Conservation (phyloP, 2,113 vertebrate genomes). For the Phaethon lepturus region DNA sequence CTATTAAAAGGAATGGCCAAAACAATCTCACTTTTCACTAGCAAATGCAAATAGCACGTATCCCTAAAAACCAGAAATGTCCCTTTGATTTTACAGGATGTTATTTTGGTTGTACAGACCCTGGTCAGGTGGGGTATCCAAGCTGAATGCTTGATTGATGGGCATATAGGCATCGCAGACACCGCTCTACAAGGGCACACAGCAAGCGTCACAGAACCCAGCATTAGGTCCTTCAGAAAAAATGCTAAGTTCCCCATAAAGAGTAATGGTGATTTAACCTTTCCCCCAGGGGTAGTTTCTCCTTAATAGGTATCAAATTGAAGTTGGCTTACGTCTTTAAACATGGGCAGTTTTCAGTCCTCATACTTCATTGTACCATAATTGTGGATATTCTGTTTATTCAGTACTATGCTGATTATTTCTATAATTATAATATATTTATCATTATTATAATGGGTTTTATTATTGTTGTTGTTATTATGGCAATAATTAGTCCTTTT, state of each 20-base stretch:
- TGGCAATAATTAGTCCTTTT: constrained; percentile 11
- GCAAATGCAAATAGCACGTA: background rate
- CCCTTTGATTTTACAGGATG: background rate
- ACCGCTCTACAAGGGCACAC: background rate
- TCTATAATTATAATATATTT: constrained; percentile 9
- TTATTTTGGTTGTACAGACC: background rate
- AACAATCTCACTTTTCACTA: background rate
- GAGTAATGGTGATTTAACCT: background rate
- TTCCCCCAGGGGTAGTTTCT: background rate
- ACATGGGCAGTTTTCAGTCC: background rate
- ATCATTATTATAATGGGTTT: background rate
- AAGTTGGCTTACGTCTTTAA: background rate
- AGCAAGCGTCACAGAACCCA: background rate
- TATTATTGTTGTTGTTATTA: constrained; percentile 22
- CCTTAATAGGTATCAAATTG: background rate
- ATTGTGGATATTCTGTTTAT: background rate
- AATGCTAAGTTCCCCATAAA: background rate
- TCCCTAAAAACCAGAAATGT: background rate
- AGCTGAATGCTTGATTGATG: background rate
- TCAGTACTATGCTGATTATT: background rate
- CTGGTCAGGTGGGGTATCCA: background rate
- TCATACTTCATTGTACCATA: background rate
- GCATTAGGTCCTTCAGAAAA: background rate
- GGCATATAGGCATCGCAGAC: background rate
- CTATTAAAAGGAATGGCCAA: background rate